Conservation (phyloP, 2,113 vertebrate species). For the Oriolus oriolus region DNA sequence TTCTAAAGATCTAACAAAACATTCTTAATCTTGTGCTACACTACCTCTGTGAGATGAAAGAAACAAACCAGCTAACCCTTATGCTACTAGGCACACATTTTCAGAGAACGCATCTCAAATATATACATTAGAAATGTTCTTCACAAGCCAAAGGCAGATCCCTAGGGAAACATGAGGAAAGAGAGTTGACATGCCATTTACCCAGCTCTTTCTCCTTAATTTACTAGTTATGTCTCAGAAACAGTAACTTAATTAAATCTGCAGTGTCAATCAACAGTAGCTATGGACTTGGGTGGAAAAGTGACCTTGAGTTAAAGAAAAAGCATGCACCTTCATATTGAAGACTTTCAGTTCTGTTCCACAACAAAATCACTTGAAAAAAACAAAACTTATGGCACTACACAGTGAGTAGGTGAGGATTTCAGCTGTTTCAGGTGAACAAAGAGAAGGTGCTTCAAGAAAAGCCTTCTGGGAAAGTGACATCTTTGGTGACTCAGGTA, state of each 20-base stretch:
- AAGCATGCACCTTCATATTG: background rate
- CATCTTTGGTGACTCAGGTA: background rate
- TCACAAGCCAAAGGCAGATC: background rate
- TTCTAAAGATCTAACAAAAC: background rate
- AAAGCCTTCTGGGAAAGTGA: background rate
- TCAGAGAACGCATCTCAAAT: background rate
- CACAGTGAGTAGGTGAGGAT: fast-evolving
- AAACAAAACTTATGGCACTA: background rate
- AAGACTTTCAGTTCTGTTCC: background rate
- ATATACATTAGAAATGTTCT: background rate
- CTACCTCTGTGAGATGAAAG: background rate
- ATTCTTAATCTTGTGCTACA: background rate
- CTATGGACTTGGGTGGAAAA: background rate
- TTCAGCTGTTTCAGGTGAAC: background rate
- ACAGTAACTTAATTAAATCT: background rate
- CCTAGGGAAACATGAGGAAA: background rate
- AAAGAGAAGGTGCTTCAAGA: background rate
- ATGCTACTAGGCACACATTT: background rate
- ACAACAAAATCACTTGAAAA: background rate
- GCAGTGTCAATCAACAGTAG: background rate
- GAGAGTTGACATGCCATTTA: background rate
- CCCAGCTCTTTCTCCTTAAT: background rate
- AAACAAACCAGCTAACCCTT: background rate
- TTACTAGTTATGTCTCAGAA: background rate
- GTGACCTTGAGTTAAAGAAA: background rate